phyloP scores from a whole-genome alignment of 2,113 vertebrate genomes.

The Sylvietta virens region DNA sequence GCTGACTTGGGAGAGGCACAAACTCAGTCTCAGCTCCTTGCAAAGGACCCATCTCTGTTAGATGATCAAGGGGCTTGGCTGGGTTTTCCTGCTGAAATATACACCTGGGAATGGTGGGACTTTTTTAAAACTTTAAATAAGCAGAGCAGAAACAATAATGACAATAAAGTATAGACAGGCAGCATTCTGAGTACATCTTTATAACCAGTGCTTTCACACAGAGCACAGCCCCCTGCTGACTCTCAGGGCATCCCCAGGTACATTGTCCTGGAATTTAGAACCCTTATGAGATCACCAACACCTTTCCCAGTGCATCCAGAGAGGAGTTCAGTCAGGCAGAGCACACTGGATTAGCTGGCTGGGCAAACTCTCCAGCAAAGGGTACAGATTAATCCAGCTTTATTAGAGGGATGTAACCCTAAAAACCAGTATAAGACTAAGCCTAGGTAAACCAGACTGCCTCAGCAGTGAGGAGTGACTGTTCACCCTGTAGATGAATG shows the following conservation, averaged over 20 bases:
- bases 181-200: neutral
- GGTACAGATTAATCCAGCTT: neutral
- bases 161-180: neutral
- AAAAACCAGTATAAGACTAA: neutral
- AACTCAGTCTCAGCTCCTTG: neutral
- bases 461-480: neutral
- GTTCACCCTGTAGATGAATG: neutral
- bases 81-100: neutral
- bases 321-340: neutral
- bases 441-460: neutral
- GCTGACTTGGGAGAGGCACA: neutral
- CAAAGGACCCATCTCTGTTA: neutral
- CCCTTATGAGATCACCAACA: fast-evolving
- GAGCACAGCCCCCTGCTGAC: neutral
- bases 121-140: neutral
- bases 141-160: neutral
- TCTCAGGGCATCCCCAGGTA: neutral
- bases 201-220: neutral
- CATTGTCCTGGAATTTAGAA: neutral
- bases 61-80: neutral
- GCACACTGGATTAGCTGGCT: neutral
- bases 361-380: neutral
- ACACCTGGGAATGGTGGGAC: neutral
- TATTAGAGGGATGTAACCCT: neutral
- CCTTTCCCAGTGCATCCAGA: neutral